Base-by-base conservation (phyloP, 1,140 invertebrate genomes). In the Phymastichus coffea region DNA sequence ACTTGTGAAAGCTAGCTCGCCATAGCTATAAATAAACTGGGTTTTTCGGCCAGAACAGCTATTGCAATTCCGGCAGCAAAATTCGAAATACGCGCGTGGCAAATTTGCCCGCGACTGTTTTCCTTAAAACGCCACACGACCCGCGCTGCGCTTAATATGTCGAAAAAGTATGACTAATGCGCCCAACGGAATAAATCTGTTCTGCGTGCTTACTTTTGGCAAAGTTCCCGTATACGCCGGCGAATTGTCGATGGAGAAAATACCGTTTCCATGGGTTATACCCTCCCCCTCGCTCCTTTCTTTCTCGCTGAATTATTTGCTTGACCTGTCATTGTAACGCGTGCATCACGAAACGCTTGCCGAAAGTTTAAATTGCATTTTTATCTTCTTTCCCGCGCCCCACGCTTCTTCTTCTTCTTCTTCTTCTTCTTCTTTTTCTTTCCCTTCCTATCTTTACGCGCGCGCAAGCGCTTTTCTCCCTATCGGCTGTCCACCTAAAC, bases 111-210 rank as follows among this genome's bases (percentile, higher is more conserved):
- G n/a, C n/a, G n/a, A 53, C 23, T 47, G 22, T 47, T 53, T 60
- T 54, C 49, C 53, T 47, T n/a, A n/a, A 46, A 61, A 48, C 44
- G 25, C 43, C 28, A 17, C n/a, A 46, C 38, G 52, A 37, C n/a
- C n/a, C n/a, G n/a, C n/a, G n/a, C n/a, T n/a, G n/a, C n/a, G 49
- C 33, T 48, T 60, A 60, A 60, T 53, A 60, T 30, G 40, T 60
- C 52, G 58, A 61, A 56, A 61, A 61, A 56, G 59, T 65, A 67
- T 69, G 66, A 70, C 66, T 65, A 70, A 70, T 67, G 63, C 63
- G 63, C 33, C 59, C 52, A 70, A 67, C 53, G 64, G 66, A 66
- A 70, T 68, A 70, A 70, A 69, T 70, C 67, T 69, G 66, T 67
- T 70, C 63, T 66, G 65, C 67, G 64, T 69, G 67, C 61, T 67